Base-by-base conservation (phyloP, 2,113 vertebrate genomes). In the Balaeniceps rex region DNA sequence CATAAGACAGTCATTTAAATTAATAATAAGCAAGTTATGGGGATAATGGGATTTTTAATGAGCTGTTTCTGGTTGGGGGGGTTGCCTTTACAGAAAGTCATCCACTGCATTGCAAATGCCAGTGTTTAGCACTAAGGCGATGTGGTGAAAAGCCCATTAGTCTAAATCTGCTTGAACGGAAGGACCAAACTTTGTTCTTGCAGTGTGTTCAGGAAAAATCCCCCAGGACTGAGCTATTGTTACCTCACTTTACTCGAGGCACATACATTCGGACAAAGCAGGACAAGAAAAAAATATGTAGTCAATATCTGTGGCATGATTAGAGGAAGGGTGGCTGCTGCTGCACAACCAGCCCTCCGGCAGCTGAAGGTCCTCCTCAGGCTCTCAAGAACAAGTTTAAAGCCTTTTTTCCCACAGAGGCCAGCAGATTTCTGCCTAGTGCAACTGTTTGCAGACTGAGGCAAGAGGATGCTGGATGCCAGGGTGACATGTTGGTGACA, bases 31-130 rank as follows among this genome's bases (percentile, higher is more conserved):
- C 7, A 19, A 86, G 60, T 92, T 96, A 68, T 81, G 64, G 42
- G 51, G 38, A 87, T 92, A 88, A 94, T 87, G 79, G 83, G 64
- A 71, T 90, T 94, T 94, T 95, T 93, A 96, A 90, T 65, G 49
- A 94, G 84, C 66, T 83, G 34, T 69, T 91, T 90, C 87, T 94
- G 65, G 74, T 52, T 88, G 52, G 54, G 72, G 72, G 72, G 84
- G 58, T 77, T 94, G 58, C 66, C 63, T 90, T 91, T 71, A 44
- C 58, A 87, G 93, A 87, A 85, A 76, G 21, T 91, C 54, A 44
- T 33, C 66, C 19, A 10, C 31, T 49, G 19, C 51, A 15, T 24
- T 90, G 68, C 66, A 80, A 93, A 87, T 75, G 55, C 38, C 87
- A 86, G 64, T 25, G n/a, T 42, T 90, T 11, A 83, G 71, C 71